These are phyloP conservation scores for Pelvicachromis taeniatus DNA, from an alignment of 2,113 vertebrate genomes.

Conservation along the genomic window DNA sequence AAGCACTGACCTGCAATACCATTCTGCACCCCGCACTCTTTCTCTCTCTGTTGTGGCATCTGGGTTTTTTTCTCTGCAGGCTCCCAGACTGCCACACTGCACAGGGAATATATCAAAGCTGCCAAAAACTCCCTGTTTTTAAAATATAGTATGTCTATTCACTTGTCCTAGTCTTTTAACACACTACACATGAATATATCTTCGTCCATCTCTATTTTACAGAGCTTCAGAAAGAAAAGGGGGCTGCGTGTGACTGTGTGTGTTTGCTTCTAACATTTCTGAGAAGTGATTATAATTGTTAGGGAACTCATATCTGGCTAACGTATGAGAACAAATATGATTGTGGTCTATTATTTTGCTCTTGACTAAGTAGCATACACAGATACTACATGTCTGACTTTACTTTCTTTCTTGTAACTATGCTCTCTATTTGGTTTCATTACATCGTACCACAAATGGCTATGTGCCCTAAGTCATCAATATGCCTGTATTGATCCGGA, in stretches of 20 bases:
- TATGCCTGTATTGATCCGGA: slow-evolving; percentile 59
- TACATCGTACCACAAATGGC: slow-evolving; percentile 36
- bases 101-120: slow-evolving; percentile 10
- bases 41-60: slow-evolving; percentile 2
- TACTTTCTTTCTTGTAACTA: neutral
- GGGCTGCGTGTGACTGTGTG: neutral
- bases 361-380: neutral
- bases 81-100: neutral
- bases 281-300: slow-evolving; percentile 18
- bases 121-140: slow-evolving; percentile 4
- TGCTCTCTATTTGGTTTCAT: slow-evolving; percentile 35
- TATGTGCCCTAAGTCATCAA: slow-evolving; percentile 17
- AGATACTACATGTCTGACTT: neutral
- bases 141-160: neutral
- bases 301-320: slow-evolving; percentile 4
- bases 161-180: neutral
- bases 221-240: neutral
- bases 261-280: slow-evolving; percentile 13
- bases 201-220: neutral
- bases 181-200: neutral
- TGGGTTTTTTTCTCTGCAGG: slow-evolving; percentile 6
- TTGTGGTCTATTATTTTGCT: slow-evolving; percentile 38
- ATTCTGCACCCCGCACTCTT: neutral
- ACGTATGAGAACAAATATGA: slow-evolving; percentile 17
- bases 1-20: slow-evolving; percentile 44